Evolutionary conservation across 2,797 vertebrate species (phyloP).

Genomic region (Spinus olivaceus): DNA sequence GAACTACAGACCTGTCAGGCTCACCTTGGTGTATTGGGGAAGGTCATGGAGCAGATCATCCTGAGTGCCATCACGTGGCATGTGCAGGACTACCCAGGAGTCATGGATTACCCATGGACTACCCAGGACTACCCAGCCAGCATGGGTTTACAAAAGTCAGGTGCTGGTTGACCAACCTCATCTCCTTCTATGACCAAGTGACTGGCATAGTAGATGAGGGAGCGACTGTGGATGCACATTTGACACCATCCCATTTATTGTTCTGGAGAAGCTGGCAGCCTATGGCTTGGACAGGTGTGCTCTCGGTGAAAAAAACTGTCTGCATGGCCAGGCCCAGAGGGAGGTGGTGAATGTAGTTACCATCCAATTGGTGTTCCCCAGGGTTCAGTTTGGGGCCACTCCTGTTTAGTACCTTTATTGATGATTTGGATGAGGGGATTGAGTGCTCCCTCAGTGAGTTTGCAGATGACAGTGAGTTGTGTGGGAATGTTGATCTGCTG

Average conservation of each 20-base stretch:
- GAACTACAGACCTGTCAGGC: neutral
- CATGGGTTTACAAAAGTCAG: neutral
- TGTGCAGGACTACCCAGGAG: neutral
- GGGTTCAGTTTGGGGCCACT: neutral
- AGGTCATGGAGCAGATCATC: neutral
- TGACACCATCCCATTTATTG: neutral
- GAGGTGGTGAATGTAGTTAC: neutral
- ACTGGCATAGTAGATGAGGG: neutral
- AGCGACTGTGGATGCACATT: neutral
- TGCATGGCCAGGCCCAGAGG: no score
- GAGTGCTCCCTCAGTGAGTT: neutral
- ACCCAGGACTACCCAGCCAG: no score
- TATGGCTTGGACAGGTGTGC: neutral
- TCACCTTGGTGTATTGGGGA: rapidly evolving
- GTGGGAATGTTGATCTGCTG: neutral
- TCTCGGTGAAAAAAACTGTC: neutral
- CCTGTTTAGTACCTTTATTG: neutral
- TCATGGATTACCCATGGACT: no score
- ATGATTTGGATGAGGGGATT: neutral
- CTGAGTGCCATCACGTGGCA: rapidly evolving
- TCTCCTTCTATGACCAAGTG: neutral
- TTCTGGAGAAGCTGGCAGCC: neutral
- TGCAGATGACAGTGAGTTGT: neutral
- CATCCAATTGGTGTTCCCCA: neutral
- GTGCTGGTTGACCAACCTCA: neutral